Evolutionary conservation across 1,140 invertebrate genomes (phyloP).

Genomic region (Teleopsis dalmanni): DNA sequence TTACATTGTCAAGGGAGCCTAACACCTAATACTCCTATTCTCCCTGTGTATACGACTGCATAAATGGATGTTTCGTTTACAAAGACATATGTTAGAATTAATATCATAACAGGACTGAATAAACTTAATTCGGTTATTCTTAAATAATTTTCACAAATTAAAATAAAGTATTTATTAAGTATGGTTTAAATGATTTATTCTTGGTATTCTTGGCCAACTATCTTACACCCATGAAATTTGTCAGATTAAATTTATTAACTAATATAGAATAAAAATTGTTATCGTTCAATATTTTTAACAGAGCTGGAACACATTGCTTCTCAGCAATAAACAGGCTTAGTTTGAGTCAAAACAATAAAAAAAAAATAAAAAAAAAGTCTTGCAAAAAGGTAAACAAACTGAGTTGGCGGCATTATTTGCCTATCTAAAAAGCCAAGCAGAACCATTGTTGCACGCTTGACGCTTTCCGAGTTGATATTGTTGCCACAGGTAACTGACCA

Average conservation of each 20-base stretch:
- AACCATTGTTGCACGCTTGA: not conserved
- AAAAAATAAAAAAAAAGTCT: not conserved
- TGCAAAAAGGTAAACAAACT: not conserved
- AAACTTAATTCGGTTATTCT: not conserved
- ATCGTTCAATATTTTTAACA: not conserved
- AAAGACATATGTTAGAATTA: not conserved
- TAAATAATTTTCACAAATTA: not conserved
- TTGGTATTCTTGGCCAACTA: no score
- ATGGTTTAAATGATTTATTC: not conserved
- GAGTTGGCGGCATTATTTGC: not conserved
- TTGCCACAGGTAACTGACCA: slow-evolving; percentile 43
- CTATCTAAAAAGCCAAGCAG: not conserved
- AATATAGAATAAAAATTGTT: not conserved
- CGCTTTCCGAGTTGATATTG: slow-evolving; percentile 21
- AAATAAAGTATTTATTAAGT: not conserved
- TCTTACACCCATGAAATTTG: not conserved
- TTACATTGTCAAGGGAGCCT: no score
- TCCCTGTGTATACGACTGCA: no score
- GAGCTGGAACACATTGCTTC: not conserved
- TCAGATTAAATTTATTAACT: not conserved
- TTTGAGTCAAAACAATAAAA: not conserved
- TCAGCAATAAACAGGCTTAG: not conserved
- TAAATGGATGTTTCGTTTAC: not conserved
- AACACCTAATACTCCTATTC: no score
- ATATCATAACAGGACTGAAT: not conserved